Evolutionary conservation across 2,113 vertebrate genomes (phyloP).

Genomic region (Phyllostomus hastatus): DNA sequence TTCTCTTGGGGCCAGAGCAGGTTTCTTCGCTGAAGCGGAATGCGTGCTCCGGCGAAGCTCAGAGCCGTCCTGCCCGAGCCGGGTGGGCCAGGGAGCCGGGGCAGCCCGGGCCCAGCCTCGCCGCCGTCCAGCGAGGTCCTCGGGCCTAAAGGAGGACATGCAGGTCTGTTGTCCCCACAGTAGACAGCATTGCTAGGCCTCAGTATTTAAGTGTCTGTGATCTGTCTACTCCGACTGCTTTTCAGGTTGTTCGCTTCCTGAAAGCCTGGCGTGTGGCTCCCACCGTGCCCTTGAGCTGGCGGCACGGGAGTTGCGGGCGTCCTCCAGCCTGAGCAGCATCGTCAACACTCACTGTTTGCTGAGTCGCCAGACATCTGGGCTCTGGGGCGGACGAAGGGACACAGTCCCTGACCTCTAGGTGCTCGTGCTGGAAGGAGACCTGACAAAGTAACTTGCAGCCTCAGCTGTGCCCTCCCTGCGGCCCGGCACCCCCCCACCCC

Average conservation of each 20-base stretch:
- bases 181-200: background rate
- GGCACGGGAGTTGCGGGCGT: background rate
- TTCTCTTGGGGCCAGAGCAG: slow-evolving; percentile 21
- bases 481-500: background rate
- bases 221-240: background rate
- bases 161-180: background rate
- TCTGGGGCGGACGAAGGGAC: slow-evolving; percentile 26
- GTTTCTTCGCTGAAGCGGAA: slow-evolving; percentile 43
- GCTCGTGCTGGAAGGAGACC: background rate
- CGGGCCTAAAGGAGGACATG: background rate
- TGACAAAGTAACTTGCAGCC: background rate
- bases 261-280: slow-evolving; percentile 37
- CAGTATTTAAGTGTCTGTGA: background rate
- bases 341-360: slow-evolving; percentile 22
- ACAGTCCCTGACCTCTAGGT: slow-evolving; percentile 42
- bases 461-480: background rate
- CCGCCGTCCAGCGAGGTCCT: background rate
- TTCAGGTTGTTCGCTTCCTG: slow-evolving; percentile 46
- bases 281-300: slow-evolving; percentile 54
- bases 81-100: background rate
- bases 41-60: background rate
- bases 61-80: background rate
- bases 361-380: slow-evolving; percentile 64
- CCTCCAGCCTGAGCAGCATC: background rate
- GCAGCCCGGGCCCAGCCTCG: fast-evolving